phyloP scores from a whole-genome alignment of 1,140 invertebrate species.

The Cecropterus lyciades region DNA sequence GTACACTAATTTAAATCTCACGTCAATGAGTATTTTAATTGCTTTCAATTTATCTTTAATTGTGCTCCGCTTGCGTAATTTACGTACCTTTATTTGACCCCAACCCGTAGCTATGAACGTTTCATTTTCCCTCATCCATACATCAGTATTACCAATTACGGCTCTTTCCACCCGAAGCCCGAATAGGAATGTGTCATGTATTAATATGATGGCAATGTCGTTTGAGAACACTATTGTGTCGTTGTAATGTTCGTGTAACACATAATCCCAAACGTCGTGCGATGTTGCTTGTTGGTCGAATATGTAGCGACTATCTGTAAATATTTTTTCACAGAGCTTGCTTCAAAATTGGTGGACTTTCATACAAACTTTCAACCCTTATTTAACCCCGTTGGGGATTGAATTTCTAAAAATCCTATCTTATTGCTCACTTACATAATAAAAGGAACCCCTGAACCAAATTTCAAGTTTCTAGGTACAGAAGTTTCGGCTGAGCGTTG shows the following conservation, averaged over 20 bases:
- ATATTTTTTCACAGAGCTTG: background rate
- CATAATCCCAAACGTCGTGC: slow-evolving; percentile 52
- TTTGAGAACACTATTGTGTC: slow-evolving; percentile 42
- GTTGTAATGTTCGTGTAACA: slow-evolving; percentile 49
- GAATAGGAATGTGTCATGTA: slow-evolving; percentile 46
- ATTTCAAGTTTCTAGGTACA: too few relatives aligned
- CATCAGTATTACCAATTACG: slow-evolving; percentile 34
- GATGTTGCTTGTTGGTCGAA: slow-evolving; percentile 38
- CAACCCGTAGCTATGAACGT: slow-evolving; percentile 51
- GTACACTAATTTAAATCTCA: too few relatives aligned
- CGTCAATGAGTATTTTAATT: too few relatives aligned
- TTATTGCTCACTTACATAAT: too few relatives aligned
- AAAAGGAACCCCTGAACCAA: too few relatives aligned
- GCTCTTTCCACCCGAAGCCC: slow-evolving; percentile 44
- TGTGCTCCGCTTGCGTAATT: background rate
- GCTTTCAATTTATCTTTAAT: too few relatives aligned
- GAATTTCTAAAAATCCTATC: too few relatives aligned
- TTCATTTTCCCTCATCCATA: slow-evolving; percentile 50
- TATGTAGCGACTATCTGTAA: slow-evolving; percentile 50
- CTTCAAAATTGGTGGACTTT: too few relatives aligned
- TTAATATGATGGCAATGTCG: slow-evolving; percentile 55
- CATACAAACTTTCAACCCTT: too few relatives aligned
- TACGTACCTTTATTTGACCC: slow-evolving; percentile 49
- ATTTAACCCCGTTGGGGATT: too few relatives aligned
- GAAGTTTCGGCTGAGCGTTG: too few relatives aligned